Base-by-base conservation (phyloP, 2,113 vertebrate species). In the Dunckerocampus dactyliophorus region DNA sequence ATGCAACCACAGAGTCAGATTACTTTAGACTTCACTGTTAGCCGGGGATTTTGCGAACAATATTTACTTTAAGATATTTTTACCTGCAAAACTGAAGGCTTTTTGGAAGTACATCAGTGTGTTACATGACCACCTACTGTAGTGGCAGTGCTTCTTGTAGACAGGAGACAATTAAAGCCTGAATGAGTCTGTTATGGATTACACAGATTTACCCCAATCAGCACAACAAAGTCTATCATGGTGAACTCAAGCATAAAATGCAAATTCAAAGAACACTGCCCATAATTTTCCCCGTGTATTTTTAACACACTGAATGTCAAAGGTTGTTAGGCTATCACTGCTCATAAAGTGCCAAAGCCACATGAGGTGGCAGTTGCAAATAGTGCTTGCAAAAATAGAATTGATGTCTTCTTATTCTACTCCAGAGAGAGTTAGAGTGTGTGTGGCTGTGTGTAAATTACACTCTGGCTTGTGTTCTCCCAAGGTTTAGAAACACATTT, bases 361-460 rank as follows among this genome's bases (percentile, higher is more conserved):
- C 55, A 52, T 47, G 64, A 16, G 1, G 56, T 2, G n/a, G 62
- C 59, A 58, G 75, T 76, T 79, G 63, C 72, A 86, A 88, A 85
- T 86, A 86, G 82, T 65, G 46, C 22, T 56, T 7, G 28, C 80
- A 61, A 67, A 85, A 88, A 86, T 85, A 88, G 76, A 77, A 61
- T 46, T 79, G 70, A 61, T 73, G 56, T 71, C 62, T 8, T 70
- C 72, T 79, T 45, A 31, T 56, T 76, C 55, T 78, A 64, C 76
- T 59, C 75, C 49, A 55, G 61, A 31, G 60, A 61, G 80, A 71
- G 64, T 73, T 66, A 57, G 5, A 34, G 31, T 34, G 31, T 34
- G 31, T 34, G 31, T 34, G 31, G 31, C 63, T 39, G 46, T 39
- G 15, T 13, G 7, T 37, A 11, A 53, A 54, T 71, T 52, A 65